phyloP scores from a whole-genome alignment of 2,797 vertebrate species.

The Lithobates sylvaticus region DNA sequence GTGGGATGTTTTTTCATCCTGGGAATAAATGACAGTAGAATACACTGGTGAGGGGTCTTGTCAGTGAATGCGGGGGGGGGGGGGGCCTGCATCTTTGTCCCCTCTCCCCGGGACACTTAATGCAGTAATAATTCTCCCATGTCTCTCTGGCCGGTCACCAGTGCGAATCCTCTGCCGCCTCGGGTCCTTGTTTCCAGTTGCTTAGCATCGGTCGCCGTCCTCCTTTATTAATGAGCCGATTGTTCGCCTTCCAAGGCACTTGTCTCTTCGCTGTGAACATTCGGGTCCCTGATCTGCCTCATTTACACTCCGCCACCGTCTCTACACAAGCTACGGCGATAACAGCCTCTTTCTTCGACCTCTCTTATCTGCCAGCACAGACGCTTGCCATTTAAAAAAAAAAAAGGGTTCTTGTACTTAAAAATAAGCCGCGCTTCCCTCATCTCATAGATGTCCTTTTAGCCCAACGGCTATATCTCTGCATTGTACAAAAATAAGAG shows the following conservation, averaged over 20 bases:
- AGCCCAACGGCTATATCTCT: background rate
- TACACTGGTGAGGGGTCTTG: conserved; percentile 34
- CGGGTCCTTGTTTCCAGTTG: conserved; percentile 40
- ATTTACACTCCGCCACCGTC: conserved; percentile 41
- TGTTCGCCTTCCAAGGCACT: conserved; percentile 65
- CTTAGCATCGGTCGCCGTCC: conserved; percentile 30
- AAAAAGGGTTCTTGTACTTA: background rate
- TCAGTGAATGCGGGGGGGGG: conserved; percentile 65
- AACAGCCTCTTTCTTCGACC: conserved; percentile 34
- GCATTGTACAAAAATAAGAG: background rate
- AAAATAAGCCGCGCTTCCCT: conserved; percentile 5
- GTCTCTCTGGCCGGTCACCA: conserved; percentile 43
- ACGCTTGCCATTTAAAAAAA: background rate
- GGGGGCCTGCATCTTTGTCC: background rate
- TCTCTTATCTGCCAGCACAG: conserved; percentile 43
- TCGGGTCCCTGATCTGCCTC: conserved; percentile 43
- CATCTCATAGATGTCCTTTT: background rate
- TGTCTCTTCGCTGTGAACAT: conserved; percentile 7
- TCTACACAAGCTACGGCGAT: conserved; percentile 25
- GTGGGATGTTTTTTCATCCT: background rate
- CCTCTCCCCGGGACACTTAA: conserved; percentile 10
- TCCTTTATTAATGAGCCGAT: conserved; percentile 55
- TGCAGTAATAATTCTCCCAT: conserved; percentile 45
- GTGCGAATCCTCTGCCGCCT: conserved; percentile 46
- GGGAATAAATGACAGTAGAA: conserved; percentile 23